Evolutionary conservation across 2,797 vertebrate species (phyloP).

Genomic region (Allobates femoralis): DNA sequence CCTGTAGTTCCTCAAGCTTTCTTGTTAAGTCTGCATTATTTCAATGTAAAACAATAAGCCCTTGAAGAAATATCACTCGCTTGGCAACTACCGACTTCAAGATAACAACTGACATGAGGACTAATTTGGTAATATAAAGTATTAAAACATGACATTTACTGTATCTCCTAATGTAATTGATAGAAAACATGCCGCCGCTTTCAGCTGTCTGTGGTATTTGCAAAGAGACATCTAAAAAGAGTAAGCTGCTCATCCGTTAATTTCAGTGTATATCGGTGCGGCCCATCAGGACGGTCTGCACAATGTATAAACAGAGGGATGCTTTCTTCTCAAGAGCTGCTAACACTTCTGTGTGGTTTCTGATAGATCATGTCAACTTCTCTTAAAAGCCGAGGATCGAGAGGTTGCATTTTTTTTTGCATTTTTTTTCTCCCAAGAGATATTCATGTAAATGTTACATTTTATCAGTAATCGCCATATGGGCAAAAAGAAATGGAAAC

Average conservation of each 20-base stretch:
- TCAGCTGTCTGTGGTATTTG: conserved; percentile 68
- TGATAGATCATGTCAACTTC: conserved; percentile 62
- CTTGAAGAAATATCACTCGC: conserved; percentile 71
- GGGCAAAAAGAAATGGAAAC: neutral
- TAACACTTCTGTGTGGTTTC: conserved; percentile 65
- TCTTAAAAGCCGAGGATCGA: conserved; percentile 68
- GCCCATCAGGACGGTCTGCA: conserved; percentile 67
- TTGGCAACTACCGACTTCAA: conserved; percentile 76
- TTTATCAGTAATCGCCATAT: conserved; percentile 33
- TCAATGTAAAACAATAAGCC: conserved; percentile 77
- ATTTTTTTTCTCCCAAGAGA: conserved; percentile 63
- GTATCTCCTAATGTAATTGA: conserved; percentile 76
- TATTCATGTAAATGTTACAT: conserved; percentile 57
- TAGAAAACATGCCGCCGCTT: conserved; percentile 80
- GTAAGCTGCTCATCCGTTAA: conserved; percentile 69
- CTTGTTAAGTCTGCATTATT: conserved; percentile 78
- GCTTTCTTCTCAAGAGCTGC: conserved; percentile 64
- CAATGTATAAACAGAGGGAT: conserved; percentile 69
- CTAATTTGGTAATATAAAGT: conserved; percentile 92
- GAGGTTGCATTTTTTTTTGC: no score
- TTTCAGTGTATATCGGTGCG: conserved; percentile 66
- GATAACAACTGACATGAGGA: conserved; percentile 86
- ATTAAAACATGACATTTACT: conserved; percentile 81
- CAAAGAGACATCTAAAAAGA: conserved; percentile 73
- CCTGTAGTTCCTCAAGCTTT: conserved; percentile 84